Evolutionary conservation across 2,797 vertebrate species (phyloP).

Genomic region (Menidia menidia): DNA sequence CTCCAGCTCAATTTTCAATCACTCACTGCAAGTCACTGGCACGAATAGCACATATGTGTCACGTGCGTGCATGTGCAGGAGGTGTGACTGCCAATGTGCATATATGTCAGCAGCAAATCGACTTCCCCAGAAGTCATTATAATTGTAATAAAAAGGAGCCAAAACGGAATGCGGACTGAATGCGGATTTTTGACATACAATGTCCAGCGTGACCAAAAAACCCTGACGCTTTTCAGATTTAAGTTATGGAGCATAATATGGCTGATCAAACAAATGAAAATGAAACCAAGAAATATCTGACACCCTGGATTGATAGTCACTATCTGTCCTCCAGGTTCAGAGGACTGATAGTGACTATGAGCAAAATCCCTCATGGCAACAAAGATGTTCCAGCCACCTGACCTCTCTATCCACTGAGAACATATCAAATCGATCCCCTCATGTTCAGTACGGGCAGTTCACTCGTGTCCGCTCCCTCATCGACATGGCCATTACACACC

Average conservation of each 20-base stretch:
- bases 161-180: slow-evolving; percentile 49
- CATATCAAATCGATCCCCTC: slow-evolving; percentile 62
- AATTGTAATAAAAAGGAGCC: slow-evolving; percentile 32
- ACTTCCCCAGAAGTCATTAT: slow-evolving; percentile 53
- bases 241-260: no score
- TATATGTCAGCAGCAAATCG: slow-evolving; percentile 58
- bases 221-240: no score
- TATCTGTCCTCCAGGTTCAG: slow-evolving; percentile 22
- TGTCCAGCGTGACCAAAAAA: slow-evolving; percentile 22
- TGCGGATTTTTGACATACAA: not conserved
- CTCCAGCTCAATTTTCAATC: slow-evolving; percentile 71
- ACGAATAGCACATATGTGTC: slow-evolving; percentile 14
- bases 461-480: slow-evolving; percentile 66
- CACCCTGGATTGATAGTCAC: no score
- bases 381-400: slow-evolving; percentile 54
- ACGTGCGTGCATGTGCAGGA: slow-evolving; percentile 3
- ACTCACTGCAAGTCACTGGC: slow-evolving; percentile 59
- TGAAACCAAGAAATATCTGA: no score
- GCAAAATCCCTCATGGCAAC: slow-evolving; percentile 47
- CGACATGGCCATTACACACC: slow-evolving; percentile 74
- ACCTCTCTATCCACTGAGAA: slow-evolving; percentile 56
- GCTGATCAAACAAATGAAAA: no score
- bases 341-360: slow-evolving; percentile 29
- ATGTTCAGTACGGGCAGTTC: slow-evolving; percentile 55
- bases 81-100: slow-evolving; percentile 19